phyloP scores from a whole-genome alignment of 2,888 invertebrate species.

The Tortrix viridana region DNA sequence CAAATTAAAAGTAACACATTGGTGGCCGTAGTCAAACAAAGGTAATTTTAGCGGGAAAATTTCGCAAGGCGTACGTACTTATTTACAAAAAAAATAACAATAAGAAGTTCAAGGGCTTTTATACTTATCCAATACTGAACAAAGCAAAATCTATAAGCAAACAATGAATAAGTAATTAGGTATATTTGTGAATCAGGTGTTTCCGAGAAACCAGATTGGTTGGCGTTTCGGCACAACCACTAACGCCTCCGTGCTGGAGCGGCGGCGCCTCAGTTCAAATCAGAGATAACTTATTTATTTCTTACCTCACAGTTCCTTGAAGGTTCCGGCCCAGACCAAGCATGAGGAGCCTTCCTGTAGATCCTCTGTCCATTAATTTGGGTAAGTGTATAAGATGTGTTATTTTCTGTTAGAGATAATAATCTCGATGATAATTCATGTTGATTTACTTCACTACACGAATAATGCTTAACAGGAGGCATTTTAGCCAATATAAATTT shows the following conservation, averaged over 20 bases:
- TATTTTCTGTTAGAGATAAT: constrained; percentile 78
- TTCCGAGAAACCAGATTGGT: constrained; percentile 6
- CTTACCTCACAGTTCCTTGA: constrained; percentile 86
- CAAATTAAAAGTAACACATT: too few relatives aligned
- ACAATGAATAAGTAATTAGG: neutral
- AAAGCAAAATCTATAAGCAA: neutral
- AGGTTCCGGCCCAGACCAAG: constrained; percentile 79
- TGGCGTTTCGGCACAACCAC: neutral
- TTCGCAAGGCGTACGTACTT: neutral
- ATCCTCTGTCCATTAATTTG: constrained; percentile 89
- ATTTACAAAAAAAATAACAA: neutral
- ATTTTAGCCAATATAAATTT: constrained; percentile 70
- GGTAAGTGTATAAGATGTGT: constrained; percentile 76
- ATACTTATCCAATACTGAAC: too few relatives aligned
- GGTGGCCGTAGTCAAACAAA: neutral
- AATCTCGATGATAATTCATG: constrained; percentile 81
- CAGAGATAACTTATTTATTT: neutral
- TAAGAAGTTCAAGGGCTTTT: neutral
- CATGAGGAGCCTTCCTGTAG: constrained; percentile 85
- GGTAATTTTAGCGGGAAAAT: constrained; percentile 5
- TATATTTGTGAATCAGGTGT: neutral
- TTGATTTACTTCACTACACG: constrained; percentile 81
- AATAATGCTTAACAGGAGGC: constrained; percentile 79
- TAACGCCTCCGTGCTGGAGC: neutral
- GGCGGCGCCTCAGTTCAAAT: constrained; percentile 34